A percentile compares a stretch with the other conserved stretches of the same genome.
Evolutionary conservation across 2,888 invertebrate genomes (phyloP).

Genomic region (Phyllotreta cruciferae): DNA sequence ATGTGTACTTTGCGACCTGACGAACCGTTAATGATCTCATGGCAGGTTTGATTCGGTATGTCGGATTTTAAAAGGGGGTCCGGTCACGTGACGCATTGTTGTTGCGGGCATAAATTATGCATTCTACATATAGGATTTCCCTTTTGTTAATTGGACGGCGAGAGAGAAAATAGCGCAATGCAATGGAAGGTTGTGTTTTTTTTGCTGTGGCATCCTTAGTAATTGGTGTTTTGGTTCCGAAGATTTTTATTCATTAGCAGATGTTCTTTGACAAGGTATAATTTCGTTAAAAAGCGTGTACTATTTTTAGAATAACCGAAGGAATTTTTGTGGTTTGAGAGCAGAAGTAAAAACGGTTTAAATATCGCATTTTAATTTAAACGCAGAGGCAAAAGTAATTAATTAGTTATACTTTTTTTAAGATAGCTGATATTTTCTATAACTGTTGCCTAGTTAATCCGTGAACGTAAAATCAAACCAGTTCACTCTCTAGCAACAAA

Average conservation of each 20-base stretch:
- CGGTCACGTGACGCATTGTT: constrained; percentile 4
- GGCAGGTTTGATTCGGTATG: no score
- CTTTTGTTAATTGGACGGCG: not conserved
- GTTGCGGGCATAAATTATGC: not conserved
- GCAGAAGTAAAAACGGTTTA: not conserved
- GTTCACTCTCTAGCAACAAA: not conserved
- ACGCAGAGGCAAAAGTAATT: no score
- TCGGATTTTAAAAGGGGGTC: not conserved
- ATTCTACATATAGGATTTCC: not conserved
- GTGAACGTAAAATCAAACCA: not conserved
- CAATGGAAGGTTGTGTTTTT: not conserved
- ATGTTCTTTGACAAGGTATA: constrained; percentile 2
- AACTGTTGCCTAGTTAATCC: not conserved
- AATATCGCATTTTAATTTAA: not conserved
- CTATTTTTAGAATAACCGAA: not conserved
- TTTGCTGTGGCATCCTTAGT: not conserved
- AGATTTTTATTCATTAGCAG: constrained; percentile 2
- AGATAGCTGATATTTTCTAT: no score
- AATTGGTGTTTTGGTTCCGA: not conserved
- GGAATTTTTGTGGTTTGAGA: not conserved
- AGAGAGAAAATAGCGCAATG: constrained; percentile 1
- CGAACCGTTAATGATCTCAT: no score
- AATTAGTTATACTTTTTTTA: no score
- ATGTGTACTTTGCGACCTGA: constrained; percentile 11
- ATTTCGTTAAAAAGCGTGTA: not conserved